Evolutionary conservation across 2,888 invertebrate species (phyloP), one percentile per base, ranked within the genome.

Genomic region (Beris chalybata): DNA sequence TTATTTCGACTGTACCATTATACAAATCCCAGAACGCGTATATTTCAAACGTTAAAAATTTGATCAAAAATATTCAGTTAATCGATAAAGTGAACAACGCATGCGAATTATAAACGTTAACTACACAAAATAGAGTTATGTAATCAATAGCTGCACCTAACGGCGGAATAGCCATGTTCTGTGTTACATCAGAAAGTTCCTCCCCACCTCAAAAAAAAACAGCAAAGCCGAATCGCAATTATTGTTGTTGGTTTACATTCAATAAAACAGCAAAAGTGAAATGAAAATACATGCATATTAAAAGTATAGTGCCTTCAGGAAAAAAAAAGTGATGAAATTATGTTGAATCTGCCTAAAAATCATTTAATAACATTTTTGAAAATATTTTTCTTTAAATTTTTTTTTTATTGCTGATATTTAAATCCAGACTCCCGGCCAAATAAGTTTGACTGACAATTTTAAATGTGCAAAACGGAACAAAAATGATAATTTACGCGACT

Each of bases 401-500:
- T 30, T 30, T 29, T 30, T n/a, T 53, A 30, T 31, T 30, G 7
- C 15, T 52, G 30, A 53, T 30, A 22, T 22, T 59, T 56, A 61
- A 65, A 45, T 57, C 72, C 75, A 76, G 74, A 74, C 70, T 74
- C 77, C 75, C 77, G 78, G 79, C 79, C 78, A 76, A 73, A 74
- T 69, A 73, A 75, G 78, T 79, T 78, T 80, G 81, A 81, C 81
- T 81, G 80, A 80, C 79, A 75, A 43, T 65, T 66, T 54, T 45
- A 65, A 43, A 66, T 43, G 55, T 43, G 53, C 48, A 68, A 65
- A 67, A 48, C 38, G 9, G 9, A 38, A 70, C 38, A 38, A 38
- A 38, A 70, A 48, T 59, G 61, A 70, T 56, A 32, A 56, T 32
- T 38, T 47, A 45, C 30, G 66, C 67, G 69, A 65, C 56, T 65